Base-by-base conservation (phyloP, 2,113 vertebrate genomes). In the Mugil cephalus region DNA sequence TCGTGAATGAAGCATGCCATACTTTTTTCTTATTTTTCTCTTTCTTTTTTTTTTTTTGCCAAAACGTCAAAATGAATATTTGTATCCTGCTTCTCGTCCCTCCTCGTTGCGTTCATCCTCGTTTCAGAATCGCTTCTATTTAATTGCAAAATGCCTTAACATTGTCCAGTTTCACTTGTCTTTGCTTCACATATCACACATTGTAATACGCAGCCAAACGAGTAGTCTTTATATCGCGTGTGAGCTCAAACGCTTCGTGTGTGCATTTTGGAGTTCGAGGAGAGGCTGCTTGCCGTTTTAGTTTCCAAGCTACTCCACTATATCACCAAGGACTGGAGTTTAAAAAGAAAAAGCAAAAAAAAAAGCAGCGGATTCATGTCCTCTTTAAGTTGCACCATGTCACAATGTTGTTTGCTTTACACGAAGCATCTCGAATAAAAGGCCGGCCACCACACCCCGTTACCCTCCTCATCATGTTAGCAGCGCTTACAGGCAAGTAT, bases 401-500 rank as follows among this genome's bases (percentile, higher is more conserved):
- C 21, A 11, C 54, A 9, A 30, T 12, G 30, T 10, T 40, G 7
- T 52, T 30, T 14, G 38, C 55, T 60, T 52, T 18, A 39, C 46
- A n/a, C 36, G 8, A 14, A 65, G 66, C 43, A 18, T 51, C 38
- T 76, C 69, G 40, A 35, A 3, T 12, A 52, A 13, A 65, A 65
- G 43, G 69, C 66, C 43, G n/a, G 73, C 56, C 73, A 54, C 71
- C 42, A 42, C 74, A 66, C 63, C 18, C 34, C 1, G 12, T 55
- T 68, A 18, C 83, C 64, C 24, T 68, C 68, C 60, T 74, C 46
- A 51, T 84, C 65, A 51, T 48, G 55, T 83, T 51, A 63, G 72
- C 74, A 76, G 74, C 65, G 84, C 86, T 89, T 89, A 70, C 74
- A 79, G 71, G 81, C 85, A 43, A 86, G 56, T 88, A 76, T 88